Conservation (phyloP, 2,113 vertebrate species). For the Poecilia latipinna region DNA sequence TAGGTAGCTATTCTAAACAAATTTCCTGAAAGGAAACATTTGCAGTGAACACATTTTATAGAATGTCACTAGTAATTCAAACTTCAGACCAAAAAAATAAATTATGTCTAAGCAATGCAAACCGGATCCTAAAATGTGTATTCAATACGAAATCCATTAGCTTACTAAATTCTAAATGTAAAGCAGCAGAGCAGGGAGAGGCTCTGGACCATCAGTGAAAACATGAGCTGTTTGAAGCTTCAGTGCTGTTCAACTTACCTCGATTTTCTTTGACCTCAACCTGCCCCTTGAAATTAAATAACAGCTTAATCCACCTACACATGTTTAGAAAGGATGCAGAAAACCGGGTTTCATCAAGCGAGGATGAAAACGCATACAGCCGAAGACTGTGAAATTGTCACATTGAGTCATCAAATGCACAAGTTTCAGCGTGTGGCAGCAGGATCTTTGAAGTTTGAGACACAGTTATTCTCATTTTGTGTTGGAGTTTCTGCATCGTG, state of each 20-base stretch:
- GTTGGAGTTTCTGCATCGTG: background rate
- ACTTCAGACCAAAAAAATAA: background rate
- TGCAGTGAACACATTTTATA: background rate
- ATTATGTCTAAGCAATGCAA: background rate
- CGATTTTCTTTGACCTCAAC: slow-evolving; percentile 47
- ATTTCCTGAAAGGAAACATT: background rate
- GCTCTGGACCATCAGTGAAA: slow-evolving; percentile 13
- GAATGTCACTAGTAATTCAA: background rate
- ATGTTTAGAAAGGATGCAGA: slow-evolving; percentile 35
- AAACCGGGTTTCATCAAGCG: slow-evolving; percentile 33
- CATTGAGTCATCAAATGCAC: slow-evolving; percentile 33
- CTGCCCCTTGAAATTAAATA: slow-evolving; percentile 43
- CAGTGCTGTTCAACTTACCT: slow-evolving; percentile 21
- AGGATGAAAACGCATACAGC: slow-evolving; percentile 30
- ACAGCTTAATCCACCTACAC: slow-evolving; percentile 47
- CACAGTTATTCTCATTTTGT: slow-evolving; percentile 20
- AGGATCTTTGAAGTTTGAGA: slow-evolving; percentile 29
- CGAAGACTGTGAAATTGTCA: slow-evolving; percentile 45
- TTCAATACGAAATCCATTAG: slow-evolving; percentile 53
- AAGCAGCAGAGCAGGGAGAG: slow-evolving; percentile 17
- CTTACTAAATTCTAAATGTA: slow-evolving; percentile 39
- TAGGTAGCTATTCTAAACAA: background rate
- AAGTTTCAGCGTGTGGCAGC: slow-evolving; percentile 16
- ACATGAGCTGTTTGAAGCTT: slow-evolving; percentile 28
- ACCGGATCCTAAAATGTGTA: background rate